Evolutionary conservation across 2,113 vertebrate genomes (phyloP), one percentile per base, ranked within the genome.

Genomic region (Ardeotis arabs): DNA sequence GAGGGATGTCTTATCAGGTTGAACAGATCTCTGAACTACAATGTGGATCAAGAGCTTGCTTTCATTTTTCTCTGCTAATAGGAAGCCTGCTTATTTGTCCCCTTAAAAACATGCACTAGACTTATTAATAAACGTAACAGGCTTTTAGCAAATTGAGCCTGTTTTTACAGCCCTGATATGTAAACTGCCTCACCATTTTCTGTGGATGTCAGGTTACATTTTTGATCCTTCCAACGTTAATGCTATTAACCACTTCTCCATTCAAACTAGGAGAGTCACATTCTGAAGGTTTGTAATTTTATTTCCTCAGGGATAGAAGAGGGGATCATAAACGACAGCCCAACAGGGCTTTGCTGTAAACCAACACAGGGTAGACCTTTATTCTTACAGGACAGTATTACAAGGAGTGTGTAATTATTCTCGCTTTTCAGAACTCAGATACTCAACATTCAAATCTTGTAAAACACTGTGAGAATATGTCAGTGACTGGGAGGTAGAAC

Each of bases 61-160:
- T 84, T 90, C n/a, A 21, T 55, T 87, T 35, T 91, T 56, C 35
- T 64, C 77, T 49, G 25, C 24, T 60, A 76, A 79, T 53, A 91
- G 85, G 87, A 93, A 93, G 74, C 20, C 84, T 68, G 27, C 84
- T 89, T 87, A 76, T 29, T 58, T 95, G 87, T 87, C 84, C 81
- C 58, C 94, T 95, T 94, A 67, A 21, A 94, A 91, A 44, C 31
- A 28, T 0, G 9, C n/a, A 37, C 39, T 44, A 49, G 37, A 58
- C 27, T 70, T 53, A 66, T 1, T 17, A 47, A 49, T 52, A 31
- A 24, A 44, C 13, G 0, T 53, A 50, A 64, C 47, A 62, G 56
- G 63, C 35, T 83, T 44, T 44, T 44, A 44, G 41, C 15, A 6
- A 5, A 56, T 60, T 64, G 52, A 79, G 41, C n/a, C 55, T 69